These are phyloP conservation scores for Capreolus pygargus DNA, from an alignment of 2,113 vertebrate genomes.

Conservation along the genomic window DNA sequence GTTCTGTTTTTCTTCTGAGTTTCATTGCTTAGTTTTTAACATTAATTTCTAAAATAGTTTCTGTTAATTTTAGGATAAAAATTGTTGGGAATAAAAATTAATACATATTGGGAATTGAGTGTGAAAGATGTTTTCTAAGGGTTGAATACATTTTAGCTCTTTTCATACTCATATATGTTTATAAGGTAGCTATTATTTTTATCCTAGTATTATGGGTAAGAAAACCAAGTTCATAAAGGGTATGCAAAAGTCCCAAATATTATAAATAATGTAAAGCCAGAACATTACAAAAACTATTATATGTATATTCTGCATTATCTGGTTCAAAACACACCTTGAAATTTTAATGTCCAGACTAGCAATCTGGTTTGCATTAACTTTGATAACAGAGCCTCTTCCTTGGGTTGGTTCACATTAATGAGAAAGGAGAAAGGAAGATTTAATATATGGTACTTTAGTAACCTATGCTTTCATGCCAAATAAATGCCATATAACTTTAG, in stretches of 20 bases:
- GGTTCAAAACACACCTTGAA: neutral
- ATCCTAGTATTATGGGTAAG: neutral
- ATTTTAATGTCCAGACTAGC: neutral
- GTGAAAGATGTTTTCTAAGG: neutral
- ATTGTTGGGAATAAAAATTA: neutral
- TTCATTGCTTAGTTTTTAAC: neutral
- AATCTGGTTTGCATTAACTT: neutral
- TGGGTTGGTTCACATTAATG: neutral
- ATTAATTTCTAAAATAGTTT: neutral
- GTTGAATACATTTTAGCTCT: neutral
- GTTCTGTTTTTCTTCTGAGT: neutral
- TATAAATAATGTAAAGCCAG: neutral
- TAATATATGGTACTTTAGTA: neutral
- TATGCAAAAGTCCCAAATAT: neutral
- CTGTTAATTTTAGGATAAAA: neutral
- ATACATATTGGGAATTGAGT: neutral
- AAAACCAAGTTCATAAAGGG: neutral
- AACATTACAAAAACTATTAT: neutral
- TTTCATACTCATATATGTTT: neutral
- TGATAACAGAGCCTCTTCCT: neutral
- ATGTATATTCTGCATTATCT: neutral
- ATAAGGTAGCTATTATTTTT: neutral
- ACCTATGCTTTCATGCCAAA: neutral
- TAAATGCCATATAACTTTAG: neutral
- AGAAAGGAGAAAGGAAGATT: neutral